phyloP scores from a whole-genome alignment of 1,140 invertebrate genomes.

The Drosophila micromelanica region DNA sequence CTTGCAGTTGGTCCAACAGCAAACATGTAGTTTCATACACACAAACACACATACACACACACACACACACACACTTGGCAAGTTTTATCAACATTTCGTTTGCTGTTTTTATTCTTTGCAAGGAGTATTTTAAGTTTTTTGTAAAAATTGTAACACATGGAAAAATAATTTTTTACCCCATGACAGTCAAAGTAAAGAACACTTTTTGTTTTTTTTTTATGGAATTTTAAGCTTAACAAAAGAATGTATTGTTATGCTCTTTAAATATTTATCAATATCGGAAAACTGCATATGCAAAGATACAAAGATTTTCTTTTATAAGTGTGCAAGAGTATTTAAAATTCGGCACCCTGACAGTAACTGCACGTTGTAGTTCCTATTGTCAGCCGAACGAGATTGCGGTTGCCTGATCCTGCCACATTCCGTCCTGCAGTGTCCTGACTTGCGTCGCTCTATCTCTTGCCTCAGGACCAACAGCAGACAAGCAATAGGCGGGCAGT shows the following conservation, averaged over 20 bases:
- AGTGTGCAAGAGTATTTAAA: not conserved
- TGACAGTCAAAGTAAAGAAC: too few species aligned
- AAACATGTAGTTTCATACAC: not conserved
- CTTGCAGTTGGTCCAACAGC: conserved; percentile 18
- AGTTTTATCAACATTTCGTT: conserved; percentile 68
- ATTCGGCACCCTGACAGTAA: too few species aligned
- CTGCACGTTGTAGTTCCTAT: not conserved
- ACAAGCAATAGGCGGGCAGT: not conserved
- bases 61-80: conserved; percentile 38
- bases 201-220: too few species aligned
- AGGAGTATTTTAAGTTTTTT: not conserved
- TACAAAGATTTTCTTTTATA: not conserved
- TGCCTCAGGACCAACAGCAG: conserved; percentile 17
- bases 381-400: conserved; percentile 24
- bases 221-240: too few species aligned
- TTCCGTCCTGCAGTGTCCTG: conserved; percentile 17
- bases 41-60: not conserved
- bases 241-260: too few species aligned
- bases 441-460: conserved; percentile 17
- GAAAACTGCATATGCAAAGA: too few species aligned
- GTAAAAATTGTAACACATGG: too few species aligned
- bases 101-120: conserved; percentile 22
- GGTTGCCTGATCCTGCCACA: conserved; percentile 51
- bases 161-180: too few species aligned
- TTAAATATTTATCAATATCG: too few species aligned